Evolutionary conservation across 2,888 invertebrate species (phyloP), one percentile per base, ranked within the genome.

Genomic region (Ichneumoninae sp.): DNA sequence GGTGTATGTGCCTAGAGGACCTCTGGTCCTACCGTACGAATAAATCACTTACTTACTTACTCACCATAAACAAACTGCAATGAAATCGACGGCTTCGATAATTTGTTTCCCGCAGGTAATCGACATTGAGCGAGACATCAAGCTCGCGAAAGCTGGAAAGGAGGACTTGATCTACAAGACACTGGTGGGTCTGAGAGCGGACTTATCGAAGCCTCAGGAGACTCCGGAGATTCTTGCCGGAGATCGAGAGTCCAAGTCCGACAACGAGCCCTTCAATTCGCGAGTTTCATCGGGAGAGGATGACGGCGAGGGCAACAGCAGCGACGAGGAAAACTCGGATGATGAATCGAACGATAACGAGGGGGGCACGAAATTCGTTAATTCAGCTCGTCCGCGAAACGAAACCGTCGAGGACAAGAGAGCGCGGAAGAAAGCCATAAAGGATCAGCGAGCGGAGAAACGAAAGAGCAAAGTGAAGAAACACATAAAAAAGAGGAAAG

Each of bases 381-480:
- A 95, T 91, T 94, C 95, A 10, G 94, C 96, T 0, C 95, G 97
- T 7, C 97, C 97, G 0, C 96, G 96, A 87, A 96, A 97, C 89
- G 98, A 98, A 94, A 97, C 97, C 0, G 95, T 96, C 0, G 96
- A 97, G 84, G 97, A 97, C 89, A 97, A 97, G 93, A 97, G 96
- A 90, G 96, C 96, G 5, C 95, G 99, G 44, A 99, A 99, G 91
- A 97, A 98, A 90, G 96, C 96, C 0, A 95, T 98, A 0, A 99
- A 98, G 94, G 97, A 97, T 74, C 97, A 96, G 74, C 96, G 98
- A 91, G 97, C 98, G 0, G 98, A 98, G 88, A 98, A 97, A 91
- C 95, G 99, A 70, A 97, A 98, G 94, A 95, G 94, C 0, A 99
- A 99, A 95, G 95, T 97, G 0, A 98, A 98, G 90, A 99, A 99